Base-by-base conservation (phyloP, 2,888 invertebrate genomes). In the Eupithecia pulchellata region DNA sequence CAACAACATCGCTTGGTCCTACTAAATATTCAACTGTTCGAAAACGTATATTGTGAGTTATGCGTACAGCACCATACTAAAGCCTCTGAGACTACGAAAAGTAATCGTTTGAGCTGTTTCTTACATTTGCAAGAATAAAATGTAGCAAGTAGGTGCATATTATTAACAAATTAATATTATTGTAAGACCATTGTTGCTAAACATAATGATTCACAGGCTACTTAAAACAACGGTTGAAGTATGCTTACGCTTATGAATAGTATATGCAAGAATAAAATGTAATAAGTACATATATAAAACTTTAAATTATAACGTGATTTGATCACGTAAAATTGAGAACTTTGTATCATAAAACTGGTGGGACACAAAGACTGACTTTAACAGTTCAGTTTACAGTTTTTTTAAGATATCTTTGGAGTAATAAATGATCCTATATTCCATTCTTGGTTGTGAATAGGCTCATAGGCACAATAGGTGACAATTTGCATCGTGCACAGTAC, bases 381-480 rank as follows among this genome's bases (percentile, higher is more conserved):
- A n/a, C n/a, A n/a, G n/a, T n/a, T n/a, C n/a, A n/a, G n/a, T n/a
- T 25, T 11, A 47, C n/a, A 47, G 11, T 4, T 52, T 25, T n/a
- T 52, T 5, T 25, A 52, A 52, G 20, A 25, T 52, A 4, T 52
- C 52, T 52, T 52, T 25, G 13, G 20, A 25, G 11, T 20, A 34
- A 20, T 60, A 32, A 60, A 60, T 60, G 11, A 13, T 27, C 20
- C 25, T 25, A 20, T 63, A 27, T 61, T 34, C 71, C 61, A 64
- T 61, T 68, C 68, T 61, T 17, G 67, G 67, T 55, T 47, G 11
- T 58, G 63, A 64, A 71, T 30, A 36, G 55, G 62, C 42, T 34
- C 36, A 25, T 52, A 52, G n/a, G n/a, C n/a, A 25, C 25, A 67
- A 47, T 64, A n/a, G 27, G 25, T 57, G 29, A 8, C 57, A 30